These are phyloP conservation scores for Exephanes ischioxanthus DNA, from an alignment of 2,888 invertebrate species.

Conservation along the genomic window DNA sequence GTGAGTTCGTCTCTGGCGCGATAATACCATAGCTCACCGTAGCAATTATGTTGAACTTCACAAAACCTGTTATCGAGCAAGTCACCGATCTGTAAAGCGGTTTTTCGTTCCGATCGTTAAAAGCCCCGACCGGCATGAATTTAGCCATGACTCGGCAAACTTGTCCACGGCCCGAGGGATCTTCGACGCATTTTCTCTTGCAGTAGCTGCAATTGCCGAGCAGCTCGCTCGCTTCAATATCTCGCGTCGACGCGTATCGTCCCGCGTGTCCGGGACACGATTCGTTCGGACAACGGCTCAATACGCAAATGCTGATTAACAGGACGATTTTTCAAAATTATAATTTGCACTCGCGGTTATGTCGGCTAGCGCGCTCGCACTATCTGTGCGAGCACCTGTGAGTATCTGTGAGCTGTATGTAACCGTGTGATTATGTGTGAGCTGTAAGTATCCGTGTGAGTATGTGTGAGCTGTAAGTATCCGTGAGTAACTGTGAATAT, in stretches of 20 bases:
- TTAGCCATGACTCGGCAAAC: conserved; percentile 45
- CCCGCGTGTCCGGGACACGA: conserved; percentile 47
- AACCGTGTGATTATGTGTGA: too few species aligned
- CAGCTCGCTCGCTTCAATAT: neutral
- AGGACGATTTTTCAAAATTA: neutral
- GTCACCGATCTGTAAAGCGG: conserved; percentile 19
- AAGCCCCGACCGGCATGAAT: conserved; percentile 42
- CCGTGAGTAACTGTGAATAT: too few species aligned
- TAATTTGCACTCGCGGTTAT: neutral
- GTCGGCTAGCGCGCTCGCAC: neutral
- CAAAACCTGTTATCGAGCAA: conserved; percentile 50
- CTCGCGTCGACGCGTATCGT: conserved; percentile 26
- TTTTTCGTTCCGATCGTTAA: conserved; percentile 34
- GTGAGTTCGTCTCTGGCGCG: neutral
- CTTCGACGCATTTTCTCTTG: conserved; percentile 49
- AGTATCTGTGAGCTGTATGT: too few species aligned
- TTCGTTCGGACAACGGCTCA: conserved; percentile 50
- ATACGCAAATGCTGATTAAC: conserved; percentile 33
- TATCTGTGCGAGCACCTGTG: neutral
- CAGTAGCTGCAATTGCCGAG: conserved; percentile 38
- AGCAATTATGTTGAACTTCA: neutral
- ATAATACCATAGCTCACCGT: neutral
- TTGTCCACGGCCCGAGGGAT: conserved; percentile 38
- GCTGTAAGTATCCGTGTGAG: too few species aligned
- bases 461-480: too few species aligned